Evolutionary conservation across 2,113 vertebrate species (phyloP).

Genomic region (Macrotus californicus): DNA sequence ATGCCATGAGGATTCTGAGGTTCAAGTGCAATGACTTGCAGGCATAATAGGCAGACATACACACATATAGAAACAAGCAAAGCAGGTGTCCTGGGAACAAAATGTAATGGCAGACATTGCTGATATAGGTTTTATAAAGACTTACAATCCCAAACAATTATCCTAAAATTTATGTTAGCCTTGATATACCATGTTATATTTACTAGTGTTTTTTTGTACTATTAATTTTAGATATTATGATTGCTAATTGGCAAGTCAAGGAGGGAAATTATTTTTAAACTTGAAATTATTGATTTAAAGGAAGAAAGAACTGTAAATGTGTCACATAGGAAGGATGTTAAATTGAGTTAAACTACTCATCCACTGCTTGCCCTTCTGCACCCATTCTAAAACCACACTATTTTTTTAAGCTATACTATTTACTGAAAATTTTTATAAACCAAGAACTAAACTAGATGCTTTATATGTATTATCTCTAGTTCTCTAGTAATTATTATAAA

Average conservation of each 20-base stretch:
- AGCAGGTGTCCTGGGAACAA: background rate
- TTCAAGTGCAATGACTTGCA: background rate
- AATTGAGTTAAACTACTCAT: background rate
- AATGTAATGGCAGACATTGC: background rate
- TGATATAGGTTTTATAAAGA: background rate
- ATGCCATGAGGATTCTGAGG: background rate
- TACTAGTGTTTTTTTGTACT: background rate
- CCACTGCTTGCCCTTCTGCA: background rate
- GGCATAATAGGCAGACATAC: background rate
- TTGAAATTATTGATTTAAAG: conserved; percentile 21
- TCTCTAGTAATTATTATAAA: background rate
- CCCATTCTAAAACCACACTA: background rate
- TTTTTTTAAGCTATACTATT: background rate
- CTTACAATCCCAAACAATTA: background rate
- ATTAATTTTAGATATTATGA: background rate
- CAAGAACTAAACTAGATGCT: background rate
- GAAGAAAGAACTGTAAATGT: background rate
- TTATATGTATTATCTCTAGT: background rate
- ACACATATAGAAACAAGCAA: background rate
- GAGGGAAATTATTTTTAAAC: conserved; percentile 19
- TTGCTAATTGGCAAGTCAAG: background rate
- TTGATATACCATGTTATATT: background rate
- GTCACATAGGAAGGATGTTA: background rate
- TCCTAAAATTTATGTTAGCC: background rate
- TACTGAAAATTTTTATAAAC: background rate